Percentiles rank a stretch among this genome's conserved stretches.
These are phyloP conservation scores for Sorex maritimensis DNA, from an alignment of 2,797 vertebrate species.

Conservation along the genomic window DNA sequence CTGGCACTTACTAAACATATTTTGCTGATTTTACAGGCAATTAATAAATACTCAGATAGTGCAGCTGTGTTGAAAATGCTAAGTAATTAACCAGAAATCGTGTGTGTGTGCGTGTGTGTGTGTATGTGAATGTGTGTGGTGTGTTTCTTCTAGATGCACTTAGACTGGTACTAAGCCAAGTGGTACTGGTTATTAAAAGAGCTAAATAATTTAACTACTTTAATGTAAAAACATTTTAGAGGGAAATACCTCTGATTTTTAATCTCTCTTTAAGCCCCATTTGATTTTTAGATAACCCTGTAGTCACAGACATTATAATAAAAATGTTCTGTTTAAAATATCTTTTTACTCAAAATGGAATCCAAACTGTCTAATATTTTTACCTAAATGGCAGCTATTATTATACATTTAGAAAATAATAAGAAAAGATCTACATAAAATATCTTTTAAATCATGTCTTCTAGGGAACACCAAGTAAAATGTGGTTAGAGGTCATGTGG, in stretches of 20 bases:
- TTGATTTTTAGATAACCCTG: constrained; percentile 59
- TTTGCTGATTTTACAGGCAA: constrained; percentile 87
- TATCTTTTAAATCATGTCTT: neutral
- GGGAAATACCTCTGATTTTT: constrained; percentile 49
- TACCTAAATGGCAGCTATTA: neutral
- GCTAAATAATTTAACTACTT: constrained; percentile 68
- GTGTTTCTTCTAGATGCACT: constrained; percentile 36
- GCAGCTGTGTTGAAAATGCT: constrained; percentile 73
- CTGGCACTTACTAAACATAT: constrained; percentile 77
- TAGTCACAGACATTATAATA: neutral
- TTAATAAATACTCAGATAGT: constrained; percentile 85
- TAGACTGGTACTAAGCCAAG: constrained; percentile 33
- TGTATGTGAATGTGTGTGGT: too few species aligned
- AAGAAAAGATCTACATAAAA: neutral
- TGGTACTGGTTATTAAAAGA: constrained; percentile 30
- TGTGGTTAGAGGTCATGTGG: too few species aligned
- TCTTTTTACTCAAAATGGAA: neutral
- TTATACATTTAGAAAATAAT: neutral
- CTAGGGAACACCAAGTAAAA: too few species aligned
- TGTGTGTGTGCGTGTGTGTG: neutral
- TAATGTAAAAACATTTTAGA: constrained; percentile 46
- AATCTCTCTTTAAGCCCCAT: constrained; percentile 26
- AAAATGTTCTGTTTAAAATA: constrained; percentile 26
- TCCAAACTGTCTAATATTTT: constrained; percentile 27
- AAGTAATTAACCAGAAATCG: constrained; percentile 70